phyloP scores from a whole-genome alignment of 2,113 vertebrate species.

The Elanoides forficatus region DNA sequence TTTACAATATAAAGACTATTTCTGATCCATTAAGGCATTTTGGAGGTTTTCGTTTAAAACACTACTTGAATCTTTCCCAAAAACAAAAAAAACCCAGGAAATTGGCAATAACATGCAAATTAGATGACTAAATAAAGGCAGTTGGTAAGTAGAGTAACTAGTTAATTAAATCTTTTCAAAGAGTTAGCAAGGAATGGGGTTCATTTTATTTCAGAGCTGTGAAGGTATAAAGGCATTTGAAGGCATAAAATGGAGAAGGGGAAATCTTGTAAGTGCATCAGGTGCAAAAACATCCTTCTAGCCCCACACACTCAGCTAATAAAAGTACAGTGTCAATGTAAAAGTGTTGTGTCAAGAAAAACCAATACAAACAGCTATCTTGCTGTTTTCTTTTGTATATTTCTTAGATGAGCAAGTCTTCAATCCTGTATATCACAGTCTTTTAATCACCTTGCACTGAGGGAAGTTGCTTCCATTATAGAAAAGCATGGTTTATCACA shows the following conservation, averaged over 20 bases:
- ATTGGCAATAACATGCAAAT: neutral
- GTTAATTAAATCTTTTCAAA: neutral
- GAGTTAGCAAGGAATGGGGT: neutral
- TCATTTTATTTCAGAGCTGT: neutral
- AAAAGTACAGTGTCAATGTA: neutral
- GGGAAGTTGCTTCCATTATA: neutral
- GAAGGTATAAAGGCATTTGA: neutral
- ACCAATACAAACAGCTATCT: neutral
- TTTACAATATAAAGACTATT: neutral
- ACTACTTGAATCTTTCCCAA: neutral
- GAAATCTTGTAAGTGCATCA: neutral
- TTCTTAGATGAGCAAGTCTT: neutral
- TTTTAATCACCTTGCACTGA: neutral
- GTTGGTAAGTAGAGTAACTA: neutral
- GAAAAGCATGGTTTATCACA: neutral
- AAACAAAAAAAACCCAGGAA: neutral
- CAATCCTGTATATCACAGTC: neutral
- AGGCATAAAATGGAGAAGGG: neutral
- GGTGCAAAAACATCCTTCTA: neutral
- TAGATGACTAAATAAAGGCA: neutral
- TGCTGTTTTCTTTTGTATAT: neutral
- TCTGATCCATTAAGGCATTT: neutral
- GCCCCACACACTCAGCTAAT: neutral
- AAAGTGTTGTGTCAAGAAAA: neutral
- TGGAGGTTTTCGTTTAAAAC: neutral